A percentile compares a stretch with the other conserved stretches of the same genome.
Conservation (phyloP, 1,140 invertebrate species). For the Gonioctena quinquepunctata region DNA sequence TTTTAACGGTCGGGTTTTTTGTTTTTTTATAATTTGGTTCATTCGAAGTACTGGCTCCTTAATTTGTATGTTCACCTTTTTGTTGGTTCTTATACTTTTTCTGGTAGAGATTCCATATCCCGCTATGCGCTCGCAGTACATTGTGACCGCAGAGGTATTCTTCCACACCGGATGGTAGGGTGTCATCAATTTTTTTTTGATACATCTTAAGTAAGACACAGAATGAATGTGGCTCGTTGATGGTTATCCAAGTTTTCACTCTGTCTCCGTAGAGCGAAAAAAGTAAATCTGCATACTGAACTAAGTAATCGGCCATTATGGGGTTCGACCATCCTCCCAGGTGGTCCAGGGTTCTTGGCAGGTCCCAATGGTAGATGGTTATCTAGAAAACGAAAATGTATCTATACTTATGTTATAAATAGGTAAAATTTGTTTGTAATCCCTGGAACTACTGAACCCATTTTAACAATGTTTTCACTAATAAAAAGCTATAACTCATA, state of each 20-base stretch:
- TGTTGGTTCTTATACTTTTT: constrained; percentile 25
- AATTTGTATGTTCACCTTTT: no score
- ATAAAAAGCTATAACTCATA: no score
- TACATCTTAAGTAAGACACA: background rate
- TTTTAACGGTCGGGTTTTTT: no score
- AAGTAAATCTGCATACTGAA: constrained; percentile 45
- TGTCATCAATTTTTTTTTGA: background rate
- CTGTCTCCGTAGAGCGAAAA: constrained; percentile 29
- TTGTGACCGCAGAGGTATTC: constrained; percentile 5
- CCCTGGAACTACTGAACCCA: no score
- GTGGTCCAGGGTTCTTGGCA: constrained; percentile 48
- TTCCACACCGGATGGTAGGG: background rate
- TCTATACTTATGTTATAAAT: no score
- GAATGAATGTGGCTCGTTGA: background rate
- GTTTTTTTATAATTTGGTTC: no score
- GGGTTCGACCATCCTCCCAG: constrained; percentile 53
- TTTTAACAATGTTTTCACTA: no score
- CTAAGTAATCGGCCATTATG: constrained; percentile 46
- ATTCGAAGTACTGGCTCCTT: no score
- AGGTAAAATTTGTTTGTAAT: no score
- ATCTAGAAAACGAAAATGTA: constrained; percentile 50
- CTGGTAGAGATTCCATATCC: constrained; percentile 55
- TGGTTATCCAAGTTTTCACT: constrained; percentile 34
- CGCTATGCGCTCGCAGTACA: constrained; percentile 50
- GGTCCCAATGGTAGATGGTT: constrained; percentile 49